phyloP scores from a whole-genome alignment of 1,140 invertebrate genomes.

The Dryas iulia region DNA sequence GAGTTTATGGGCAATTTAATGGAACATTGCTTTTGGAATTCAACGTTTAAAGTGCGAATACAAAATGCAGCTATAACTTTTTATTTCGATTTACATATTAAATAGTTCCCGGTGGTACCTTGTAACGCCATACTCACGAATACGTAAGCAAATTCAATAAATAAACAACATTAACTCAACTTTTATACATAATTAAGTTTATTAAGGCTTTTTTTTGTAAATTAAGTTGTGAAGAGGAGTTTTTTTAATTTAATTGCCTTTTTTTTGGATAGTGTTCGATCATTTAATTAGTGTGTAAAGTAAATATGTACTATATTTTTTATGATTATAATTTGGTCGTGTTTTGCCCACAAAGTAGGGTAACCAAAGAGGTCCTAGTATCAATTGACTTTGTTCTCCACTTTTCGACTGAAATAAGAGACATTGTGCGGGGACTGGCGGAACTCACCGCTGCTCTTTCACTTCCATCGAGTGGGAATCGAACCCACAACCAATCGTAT shows the following conservation, averaged over 20 bases:
- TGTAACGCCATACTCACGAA: constrained; percentile 24
- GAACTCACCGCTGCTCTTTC: too few relatives aligned
- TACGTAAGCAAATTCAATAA: constrained; percentile 21
- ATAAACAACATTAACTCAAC: constrained; percentile 10
- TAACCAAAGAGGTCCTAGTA: too few relatives aligned
- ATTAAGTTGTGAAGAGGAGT: background rate
- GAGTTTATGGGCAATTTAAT: constrained; percentile 37
- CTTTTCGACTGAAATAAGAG: too few relatives aligned
- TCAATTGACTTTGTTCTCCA: too few relatives aligned
- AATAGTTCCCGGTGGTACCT: constrained; percentile 27
- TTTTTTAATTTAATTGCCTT: background rate
- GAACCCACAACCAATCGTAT: too few relatives aligned
- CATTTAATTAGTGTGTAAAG: background rate
- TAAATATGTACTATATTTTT: background rate
- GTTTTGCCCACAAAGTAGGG: too few relatives aligned
- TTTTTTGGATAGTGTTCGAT: background rate
- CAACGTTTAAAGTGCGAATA: constrained; percentile 29
- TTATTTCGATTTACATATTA: constrained; percentile 32
- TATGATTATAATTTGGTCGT: background rate
- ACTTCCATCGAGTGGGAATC: too few relatives aligned
- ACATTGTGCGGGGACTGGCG: too few relatives aligned
- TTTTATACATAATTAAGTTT: background rate
- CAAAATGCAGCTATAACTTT: constrained; percentile 33
- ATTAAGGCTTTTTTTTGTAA: background rate
- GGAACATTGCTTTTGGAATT: constrained; percentile 33